Base-by-base conservation (phyloP, 2,113 vertebrate species). In the Heloderma charlesbogerti region DNA sequence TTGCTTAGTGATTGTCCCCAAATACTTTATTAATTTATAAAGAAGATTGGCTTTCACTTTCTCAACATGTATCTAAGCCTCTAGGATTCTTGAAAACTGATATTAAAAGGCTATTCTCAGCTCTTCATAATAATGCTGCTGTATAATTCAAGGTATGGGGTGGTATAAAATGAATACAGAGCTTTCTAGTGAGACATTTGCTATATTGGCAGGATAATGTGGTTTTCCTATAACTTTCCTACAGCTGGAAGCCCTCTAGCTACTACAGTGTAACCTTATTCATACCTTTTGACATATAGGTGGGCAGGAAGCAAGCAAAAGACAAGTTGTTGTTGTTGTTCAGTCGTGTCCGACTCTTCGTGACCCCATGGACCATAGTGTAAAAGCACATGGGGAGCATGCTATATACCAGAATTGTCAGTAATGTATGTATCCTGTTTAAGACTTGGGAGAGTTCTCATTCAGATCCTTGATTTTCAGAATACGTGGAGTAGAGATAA, bases 131-230 rank as follows among this genome's bases (percentile, higher is more conserved):
- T 67, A 0, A 86, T 0, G 80, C 87, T 91, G 79, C 83, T 89
- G 74, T 2, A 20, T 5, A 88, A 85, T 78, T 85, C 88, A 90
- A 86, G 4, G 92, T 40, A 89, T 92, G 90, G 67, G 89, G 90
- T 90, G 40, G 75, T 51, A 6, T 90, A 92, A 89, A 0, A 57
- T 78, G 86, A 90, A 78, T 3, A 89, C 72, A 69, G n/a, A 2
- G 0, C 45, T n/a, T 37, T 80, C 29, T 9, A 27, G 86, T 0
- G 40, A 77, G 89, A 69, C 7, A n/a, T 80, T 15, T 51, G 40
- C 78, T 5, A 34, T 80, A 51, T 6, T 9, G 43, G 45, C 48
- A 54, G 31, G 48, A 54, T 54, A n/a, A n/a, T 54, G 48, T 29
- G 57, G 31, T 77, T 77, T 54, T 9, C 6, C 10, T 54, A 54